These are phyloP conservation scores for Crotalus tigris DNA, from an alignment of 2,113 vertebrate species.

Conservation along the genomic window DNA sequence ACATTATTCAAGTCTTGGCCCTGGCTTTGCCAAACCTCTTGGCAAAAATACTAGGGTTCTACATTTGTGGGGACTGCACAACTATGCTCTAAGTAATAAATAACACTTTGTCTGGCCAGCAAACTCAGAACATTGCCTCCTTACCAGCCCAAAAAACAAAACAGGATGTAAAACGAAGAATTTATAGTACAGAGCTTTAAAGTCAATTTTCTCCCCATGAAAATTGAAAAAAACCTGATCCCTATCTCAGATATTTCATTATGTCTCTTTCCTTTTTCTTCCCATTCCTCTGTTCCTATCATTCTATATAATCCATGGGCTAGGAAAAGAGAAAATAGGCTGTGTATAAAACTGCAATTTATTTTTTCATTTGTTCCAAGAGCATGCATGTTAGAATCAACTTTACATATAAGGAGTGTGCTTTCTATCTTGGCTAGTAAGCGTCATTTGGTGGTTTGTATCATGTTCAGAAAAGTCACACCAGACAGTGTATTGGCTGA, in stretches of 20 bases:
- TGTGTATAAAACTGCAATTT: background rate
- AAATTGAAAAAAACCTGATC: background rate
- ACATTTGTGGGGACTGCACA: rapidly evolving
- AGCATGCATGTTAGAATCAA: background rate
- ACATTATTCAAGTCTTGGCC: constrained; percentile 3
- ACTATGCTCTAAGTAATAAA: background rate
- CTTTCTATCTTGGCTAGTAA: background rate
- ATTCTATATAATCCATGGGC: background rate
- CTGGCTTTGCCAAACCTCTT: constrained; percentile 25
- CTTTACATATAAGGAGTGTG: background rate
- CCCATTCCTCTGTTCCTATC: background rate
- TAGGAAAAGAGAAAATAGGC: background rate
- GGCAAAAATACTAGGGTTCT: rapidly evolving
- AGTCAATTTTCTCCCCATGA: background rate
- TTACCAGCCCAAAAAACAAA: background rate
- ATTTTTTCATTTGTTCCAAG: background rate
- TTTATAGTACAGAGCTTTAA: background rate
- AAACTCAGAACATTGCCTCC: background rate
- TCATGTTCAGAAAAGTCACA: background rate
- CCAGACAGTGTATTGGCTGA: background rate
- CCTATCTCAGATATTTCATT: background rate
- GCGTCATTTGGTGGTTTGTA: background rate
- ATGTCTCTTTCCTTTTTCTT: background rate
- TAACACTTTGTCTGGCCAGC: background rate
- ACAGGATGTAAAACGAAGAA: background rate